phyloP scores from a whole-genome alignment of 1,140 invertebrate genomes.

The Conus betulinus region DNA sequence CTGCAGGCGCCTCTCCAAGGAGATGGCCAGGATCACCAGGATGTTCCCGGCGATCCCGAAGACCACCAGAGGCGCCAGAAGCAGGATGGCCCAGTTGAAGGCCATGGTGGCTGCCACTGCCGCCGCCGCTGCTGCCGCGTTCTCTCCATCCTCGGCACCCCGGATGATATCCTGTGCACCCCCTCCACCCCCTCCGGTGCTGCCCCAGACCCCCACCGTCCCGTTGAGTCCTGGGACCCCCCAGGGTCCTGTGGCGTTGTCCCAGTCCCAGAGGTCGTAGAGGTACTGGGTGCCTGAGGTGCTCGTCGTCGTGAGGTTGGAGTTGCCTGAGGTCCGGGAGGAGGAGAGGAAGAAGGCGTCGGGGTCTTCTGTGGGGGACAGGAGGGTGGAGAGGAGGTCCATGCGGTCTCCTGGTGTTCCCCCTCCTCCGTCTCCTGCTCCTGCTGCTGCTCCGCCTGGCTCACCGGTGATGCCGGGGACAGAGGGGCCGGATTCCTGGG shows the following conservation, averaged over 20 bases:
- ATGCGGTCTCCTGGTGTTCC: not conserved
- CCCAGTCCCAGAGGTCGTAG: not conserved
- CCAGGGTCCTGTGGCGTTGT: not conserved
- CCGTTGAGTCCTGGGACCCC: not conserved
- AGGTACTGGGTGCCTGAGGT: not conserved
- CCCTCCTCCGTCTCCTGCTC: not conserved
- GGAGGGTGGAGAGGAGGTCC: not conserved
- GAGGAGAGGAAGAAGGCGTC: not conserved
- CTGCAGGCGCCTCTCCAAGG: slow-evolving; percentile 93
- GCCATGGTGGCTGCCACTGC: not conserved
- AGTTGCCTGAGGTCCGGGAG: too few relatives aligned
- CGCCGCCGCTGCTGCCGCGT: not conserved
- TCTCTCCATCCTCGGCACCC: not conserved
- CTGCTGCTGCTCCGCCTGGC: not conserved
- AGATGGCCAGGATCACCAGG: slow-evolving; percentile 96
- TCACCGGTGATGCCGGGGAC: not conserved
- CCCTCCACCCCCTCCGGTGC: not conserved
- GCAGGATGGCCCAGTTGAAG: slow-evolving; percentile 66
- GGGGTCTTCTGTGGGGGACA: not conserved
- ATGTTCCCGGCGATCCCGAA: slow-evolving; percentile 88
- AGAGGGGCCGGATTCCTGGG: too few relatives aligned
- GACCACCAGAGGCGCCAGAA: slow-evolving; percentile 65
- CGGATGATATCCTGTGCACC: not conserved
- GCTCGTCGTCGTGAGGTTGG: too few relatives aligned
- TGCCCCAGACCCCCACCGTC: not conserved